Percentiles rank a stretch among this genome's conserved stretches.
phyloP scores from a whole-genome alignment of 2,113 vertebrate genomes.

The Verasper variegatus region DNA sequence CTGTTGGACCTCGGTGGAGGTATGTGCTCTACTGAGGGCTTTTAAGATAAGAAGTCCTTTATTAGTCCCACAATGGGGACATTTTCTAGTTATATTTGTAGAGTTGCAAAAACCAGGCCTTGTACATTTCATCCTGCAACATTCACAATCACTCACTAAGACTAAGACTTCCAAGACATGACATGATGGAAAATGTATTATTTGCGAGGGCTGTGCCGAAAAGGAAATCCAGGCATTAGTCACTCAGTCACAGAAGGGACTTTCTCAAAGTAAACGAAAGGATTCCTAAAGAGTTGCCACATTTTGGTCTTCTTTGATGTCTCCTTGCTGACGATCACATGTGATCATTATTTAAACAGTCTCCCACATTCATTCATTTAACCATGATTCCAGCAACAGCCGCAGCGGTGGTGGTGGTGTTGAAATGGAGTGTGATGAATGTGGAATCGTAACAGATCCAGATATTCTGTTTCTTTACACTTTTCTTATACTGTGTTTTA shows the following conservation, averaged over 20 bases:
- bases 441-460: conserved; percentile 23
- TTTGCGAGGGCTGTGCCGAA: conserved; percentile 26
- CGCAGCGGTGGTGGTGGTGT: conserved; percentile 18
- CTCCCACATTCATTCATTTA: conserved; percentile 44
- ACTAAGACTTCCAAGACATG: conserved; percentile 39
- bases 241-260: conserved; percentile 49
- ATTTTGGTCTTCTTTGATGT: conserved; percentile 49
- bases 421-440: conserved; percentile 51
- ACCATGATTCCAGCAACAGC: conserved; percentile 55
- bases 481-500: conserved; percentile 48
- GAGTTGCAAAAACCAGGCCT: conserved; percentile 1
- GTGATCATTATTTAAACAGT: conserved; percentile 54
- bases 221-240: conserved; percentile 67
- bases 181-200: conserved; percentile 68
- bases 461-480: conserved; percentile 19
- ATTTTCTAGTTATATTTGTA: background rate
- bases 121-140: background rate
- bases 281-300: conserved; percentile 41
- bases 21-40: no score
- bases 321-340: conserved; percentile 42
- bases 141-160: conserved; percentile 12
- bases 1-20: background rate
- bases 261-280: conserved; percentile 53
- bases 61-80: no score
- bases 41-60: no score